phyloP scores from a whole-genome alignment of 2,797 vertebrate genomes.

The Pseudopleuronectes americanus region DNA sequence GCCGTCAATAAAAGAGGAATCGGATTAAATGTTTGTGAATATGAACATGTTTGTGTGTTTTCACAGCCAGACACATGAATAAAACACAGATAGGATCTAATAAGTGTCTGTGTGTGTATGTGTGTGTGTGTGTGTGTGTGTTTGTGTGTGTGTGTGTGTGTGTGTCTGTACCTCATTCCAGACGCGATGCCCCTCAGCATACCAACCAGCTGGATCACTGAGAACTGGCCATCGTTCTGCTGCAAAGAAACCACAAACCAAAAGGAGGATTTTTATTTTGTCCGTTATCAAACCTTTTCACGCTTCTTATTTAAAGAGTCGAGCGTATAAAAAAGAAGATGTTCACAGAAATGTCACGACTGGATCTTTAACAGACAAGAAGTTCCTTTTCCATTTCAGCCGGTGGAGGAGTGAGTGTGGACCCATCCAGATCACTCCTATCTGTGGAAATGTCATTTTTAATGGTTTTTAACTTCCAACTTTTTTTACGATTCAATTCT shows the following conservation, averaged over 20 bases:
- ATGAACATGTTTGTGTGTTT: constrained; percentile 42
- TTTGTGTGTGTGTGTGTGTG: constrained; percentile 25
- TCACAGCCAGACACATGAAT: constrained; percentile 38
- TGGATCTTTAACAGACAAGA: too few relatives aligned
- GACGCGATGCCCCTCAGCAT: constrained; percentile 93
- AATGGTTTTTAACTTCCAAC: too few relatives aligned
- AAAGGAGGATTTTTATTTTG: constrained; percentile 49
- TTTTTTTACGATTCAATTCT: too few relatives aligned
- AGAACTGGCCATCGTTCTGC: constrained; percentile 93
- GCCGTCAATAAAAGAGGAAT: constrained; percentile 45
- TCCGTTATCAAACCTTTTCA: constrained; percentile 25
- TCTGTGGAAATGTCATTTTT: too few relatives aligned
- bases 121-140: constrained; percentile 46
- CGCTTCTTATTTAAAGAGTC: constrained; percentile 12
- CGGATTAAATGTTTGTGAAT: constrained; percentile 57
- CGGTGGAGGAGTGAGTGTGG: too few relatives aligned
- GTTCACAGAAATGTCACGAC: constrained; percentile 10
- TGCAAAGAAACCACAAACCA: constrained; percentile 63
- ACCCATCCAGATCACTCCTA: too few relatives aligned
- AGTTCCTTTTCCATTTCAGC: too few relatives aligned
- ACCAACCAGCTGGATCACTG: constrained; percentile 88
- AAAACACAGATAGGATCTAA: constrained; percentile 46
- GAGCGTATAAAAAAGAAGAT: constrained; percentile 1
- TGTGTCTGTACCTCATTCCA: constrained; percentile 89
- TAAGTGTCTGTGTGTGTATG: constrained; percentile 13